Conservation (phyloP, 2,113 vertebrate species). For the Diadophis punctatus region DNA sequence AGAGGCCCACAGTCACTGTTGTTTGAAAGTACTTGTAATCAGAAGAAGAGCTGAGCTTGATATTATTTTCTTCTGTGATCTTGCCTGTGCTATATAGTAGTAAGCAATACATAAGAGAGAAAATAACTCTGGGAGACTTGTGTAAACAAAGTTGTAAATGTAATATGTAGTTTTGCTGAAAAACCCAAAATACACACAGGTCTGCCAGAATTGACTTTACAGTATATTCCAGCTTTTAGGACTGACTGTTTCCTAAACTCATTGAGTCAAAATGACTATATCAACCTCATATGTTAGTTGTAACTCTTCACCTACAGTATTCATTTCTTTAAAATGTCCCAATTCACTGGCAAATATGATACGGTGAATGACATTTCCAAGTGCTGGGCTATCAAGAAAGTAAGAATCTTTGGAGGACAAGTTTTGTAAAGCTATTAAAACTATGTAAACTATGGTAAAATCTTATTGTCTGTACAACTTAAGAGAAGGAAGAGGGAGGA, state of each 20-base stretch:
- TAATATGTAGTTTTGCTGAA: neutral
- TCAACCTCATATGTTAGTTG: neutral
- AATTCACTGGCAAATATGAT: neutral
- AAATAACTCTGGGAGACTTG: neutral
- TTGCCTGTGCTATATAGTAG: conserved; percentile 28
- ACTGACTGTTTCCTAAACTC: conserved; percentile 5
- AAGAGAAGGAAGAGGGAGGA: neutral
- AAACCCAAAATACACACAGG: neutral
- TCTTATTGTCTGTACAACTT: neutral
- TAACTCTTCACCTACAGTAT: neutral
- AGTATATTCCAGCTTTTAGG: neutral
- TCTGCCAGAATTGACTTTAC: neutral
- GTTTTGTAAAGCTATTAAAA: neutral
- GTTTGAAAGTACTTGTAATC: conserved; percentile 39
- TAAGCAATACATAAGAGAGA: neutral
- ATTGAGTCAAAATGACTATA: neutral
- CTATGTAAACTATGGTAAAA: no score
- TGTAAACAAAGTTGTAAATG: conserved; percentile 3
- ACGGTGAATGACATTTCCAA: neutral
- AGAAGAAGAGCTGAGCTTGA: conserved; percentile 2
- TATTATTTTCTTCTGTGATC: conserved; percentile 13
- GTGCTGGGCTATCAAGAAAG: neutral
- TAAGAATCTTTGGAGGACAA: neutral
- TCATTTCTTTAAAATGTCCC: neutral
- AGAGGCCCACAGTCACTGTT: conserved; percentile 47